Base-by-base conservation (phyloP, 2,888 invertebrate species). In the Agrochola lota region DNA sequence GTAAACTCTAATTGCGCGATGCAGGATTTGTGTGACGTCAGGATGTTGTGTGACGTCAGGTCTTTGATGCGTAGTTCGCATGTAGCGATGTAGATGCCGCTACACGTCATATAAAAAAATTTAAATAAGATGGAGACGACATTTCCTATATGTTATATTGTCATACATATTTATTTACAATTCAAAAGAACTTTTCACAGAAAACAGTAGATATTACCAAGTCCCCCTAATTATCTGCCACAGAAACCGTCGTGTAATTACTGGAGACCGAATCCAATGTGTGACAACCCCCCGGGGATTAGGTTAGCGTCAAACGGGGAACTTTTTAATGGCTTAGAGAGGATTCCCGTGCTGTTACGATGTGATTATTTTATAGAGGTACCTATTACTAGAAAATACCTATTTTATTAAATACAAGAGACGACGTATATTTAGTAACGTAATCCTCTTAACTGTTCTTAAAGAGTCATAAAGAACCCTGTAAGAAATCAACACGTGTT, bases 251-350 rank as follows among this genome's bases (percentile, higher is more conserved):
- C 63, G 46, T 26, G 74, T 78, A 74, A 73, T 75, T 71, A 67
- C 70, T 8, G 69, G 55, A 62, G 66, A 75, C 77, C 63, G 69
- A 74, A 77, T 68, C 78, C 72, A 78, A 83, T 69, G 77, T 70
- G 66, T 73, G 79, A 68, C 64, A n/a, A 67, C 78, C 81, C 81
- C 80, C 67, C 30, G 60, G 84, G 80, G 81, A 85, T 87, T 78
- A 78, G 35, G 71, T 70, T 75, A 71, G 62, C 71, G 67, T 49
- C 60, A 71, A 69, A 68, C 69, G 78, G 84, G 78, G 67, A 73
- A 87, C 83, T 87, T 89, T 89, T 87, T 88, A 88, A 88, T 87
- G 83, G 86, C 74, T 81, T 84, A 46, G 20, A 80, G 78, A 82
- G 78, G 75, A 52, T 81, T 78, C 15, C 11, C 23, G 52, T 78